Evolutionary conservation across 2,888 invertebrate species (phyloP).

Genomic region (Erebia epiphron): DNA sequence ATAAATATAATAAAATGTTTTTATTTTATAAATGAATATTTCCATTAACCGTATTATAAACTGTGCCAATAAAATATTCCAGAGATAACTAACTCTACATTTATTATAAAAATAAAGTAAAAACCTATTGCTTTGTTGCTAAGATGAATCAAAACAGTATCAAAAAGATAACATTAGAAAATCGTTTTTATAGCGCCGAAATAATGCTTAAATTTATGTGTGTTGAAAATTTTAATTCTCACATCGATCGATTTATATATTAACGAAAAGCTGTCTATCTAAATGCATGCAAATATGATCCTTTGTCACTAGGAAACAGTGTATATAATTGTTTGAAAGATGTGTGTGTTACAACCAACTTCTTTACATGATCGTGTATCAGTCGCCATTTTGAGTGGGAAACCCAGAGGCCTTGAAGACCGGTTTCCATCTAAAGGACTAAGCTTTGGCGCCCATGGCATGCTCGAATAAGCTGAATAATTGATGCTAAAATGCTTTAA

Average conservation of each 20-base stretch:
- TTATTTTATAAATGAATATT: neutral
- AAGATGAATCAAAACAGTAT: conserved; percentile 16
- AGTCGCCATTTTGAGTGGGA: conserved; percentile 66
- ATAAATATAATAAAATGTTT: too few species aligned
- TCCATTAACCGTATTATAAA: neutral
- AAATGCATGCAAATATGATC: conserved; percentile 15
- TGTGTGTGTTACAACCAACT: neutral
- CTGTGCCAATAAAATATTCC: conserved; percentile 25
- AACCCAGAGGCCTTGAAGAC: conserved; percentile 77
- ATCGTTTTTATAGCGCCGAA: conserved; percentile 13
- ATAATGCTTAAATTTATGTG: conserved; percentile 30
- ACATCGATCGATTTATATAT: conserved; percentile 12
- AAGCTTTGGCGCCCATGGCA: conserved; percentile 44
- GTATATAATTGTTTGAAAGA: conserved; percentile 24
- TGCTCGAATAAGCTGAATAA: conserved; percentile 25
- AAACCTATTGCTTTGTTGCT: conserved; percentile 33
- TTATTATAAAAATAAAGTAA: neutral
- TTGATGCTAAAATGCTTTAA: conserved; percentile 8
- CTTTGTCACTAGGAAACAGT: conserved; percentile 1
- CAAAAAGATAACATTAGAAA: conserved; percentile 17
- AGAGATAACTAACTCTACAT: conserved; percentile 14
- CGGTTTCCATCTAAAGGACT: conserved; percentile 60
- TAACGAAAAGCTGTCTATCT: neutral
- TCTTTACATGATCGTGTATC: conserved; percentile 29
- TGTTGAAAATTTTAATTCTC: conserved; percentile 23